Percentiles rank a stretch among this genome's conserved stretches.
Evolutionary conservation across 2,888 invertebrate genomes (phyloP).

Genomic region (Drosophila paracracens): DNA sequence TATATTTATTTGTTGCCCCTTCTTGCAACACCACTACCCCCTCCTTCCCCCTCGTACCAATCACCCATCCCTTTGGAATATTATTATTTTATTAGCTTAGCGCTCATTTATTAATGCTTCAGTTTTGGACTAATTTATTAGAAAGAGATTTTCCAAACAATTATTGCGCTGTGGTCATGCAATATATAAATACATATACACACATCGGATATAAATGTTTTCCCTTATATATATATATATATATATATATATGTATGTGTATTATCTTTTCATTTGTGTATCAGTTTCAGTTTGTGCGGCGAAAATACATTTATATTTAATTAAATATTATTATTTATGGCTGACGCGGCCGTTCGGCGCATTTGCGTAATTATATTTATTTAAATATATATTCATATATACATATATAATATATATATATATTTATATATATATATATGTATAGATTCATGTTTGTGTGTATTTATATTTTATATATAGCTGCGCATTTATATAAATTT

Average conservation of each 20-base stretch:
- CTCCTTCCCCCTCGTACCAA: not conserved
- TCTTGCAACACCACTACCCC: fast-evolving
- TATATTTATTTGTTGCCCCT: constrained; percentile 50
- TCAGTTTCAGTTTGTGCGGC: constrained; percentile 35
- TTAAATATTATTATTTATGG: constrained; percentile 79
- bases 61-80: not conserved
- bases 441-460: not conserved
- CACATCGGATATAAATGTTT: constrained; percentile 7
- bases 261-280: constrained; percentile 41
- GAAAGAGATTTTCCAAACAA: constrained; percentile 43
- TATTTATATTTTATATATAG: constrained; percentile 13
- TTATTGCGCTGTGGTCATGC: constrained; percentile 29
- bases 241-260: constrained; percentile 19
- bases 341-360: constrained; percentile 27
- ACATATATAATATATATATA: not conserved
- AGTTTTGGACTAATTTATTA: constrained; percentile 64
- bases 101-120: constrained; percentile 64
- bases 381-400: constrained; percentile 47
- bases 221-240: constrained; percentile 1
- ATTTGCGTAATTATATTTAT: constrained; percentile 73
- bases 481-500: constrained; percentile 54
- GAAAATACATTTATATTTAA: constrained; percentile 72
- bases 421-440: not conserved
- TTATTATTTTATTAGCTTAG: constrained; percentile 60
- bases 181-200: not conserved